phyloP scores from a whole-genome alignment of 1,140 invertebrate species.

The Scaptomyza montana region DNA sequence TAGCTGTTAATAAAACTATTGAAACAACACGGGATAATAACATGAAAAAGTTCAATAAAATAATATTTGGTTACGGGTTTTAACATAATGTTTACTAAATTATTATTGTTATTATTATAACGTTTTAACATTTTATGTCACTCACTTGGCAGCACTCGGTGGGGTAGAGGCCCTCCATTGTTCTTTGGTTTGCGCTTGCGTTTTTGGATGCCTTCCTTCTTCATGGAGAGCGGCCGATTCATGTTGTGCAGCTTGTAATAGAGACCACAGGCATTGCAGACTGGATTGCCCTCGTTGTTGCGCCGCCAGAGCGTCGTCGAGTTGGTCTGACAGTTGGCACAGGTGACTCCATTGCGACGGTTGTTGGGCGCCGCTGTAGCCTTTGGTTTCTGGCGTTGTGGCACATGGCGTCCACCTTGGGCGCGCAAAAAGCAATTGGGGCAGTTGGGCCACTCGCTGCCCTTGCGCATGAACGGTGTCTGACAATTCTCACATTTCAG shows the following conservation, averaged over 20 bases:
- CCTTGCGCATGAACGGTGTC: conserved; percentile 56
- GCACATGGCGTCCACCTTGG: conserved; percentile 41
- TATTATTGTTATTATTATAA: neutral
- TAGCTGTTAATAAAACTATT: too few species aligned
- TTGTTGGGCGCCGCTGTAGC: conserved; percentile 80
- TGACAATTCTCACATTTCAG: conserved; percentile 68
- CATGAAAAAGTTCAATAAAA: too few species aligned
- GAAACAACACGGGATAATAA: too few species aligned
- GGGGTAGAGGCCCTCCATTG: conserved; percentile 83
- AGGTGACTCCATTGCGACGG: conserved; percentile 92
- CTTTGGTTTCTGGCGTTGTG: conserved; percentile 74
- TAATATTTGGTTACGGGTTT: too few species aligned
- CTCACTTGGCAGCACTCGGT: conserved; percentile 75
- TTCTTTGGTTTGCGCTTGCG: conserved; percentile 95
- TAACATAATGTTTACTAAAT: too few species aligned
- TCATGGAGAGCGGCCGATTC: conserved; percentile 96
- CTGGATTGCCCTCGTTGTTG: conserved; percentile 93
- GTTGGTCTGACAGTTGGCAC: conserved; percentile 95
- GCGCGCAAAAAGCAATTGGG: conserved; percentile 44
- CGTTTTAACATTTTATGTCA: neutral
- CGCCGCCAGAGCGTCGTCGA: conserved; percentile 96
- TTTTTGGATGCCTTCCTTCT: conserved; percentile 97
- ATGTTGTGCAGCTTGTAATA: conserved; percentile 97
- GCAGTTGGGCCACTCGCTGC: conserved; percentile 51
- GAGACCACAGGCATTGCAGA: conserved; percentile 97